phyloP scores from a whole-genome alignment of 2,797 vertebrate genomes.

The Manis javanica region DNA sequence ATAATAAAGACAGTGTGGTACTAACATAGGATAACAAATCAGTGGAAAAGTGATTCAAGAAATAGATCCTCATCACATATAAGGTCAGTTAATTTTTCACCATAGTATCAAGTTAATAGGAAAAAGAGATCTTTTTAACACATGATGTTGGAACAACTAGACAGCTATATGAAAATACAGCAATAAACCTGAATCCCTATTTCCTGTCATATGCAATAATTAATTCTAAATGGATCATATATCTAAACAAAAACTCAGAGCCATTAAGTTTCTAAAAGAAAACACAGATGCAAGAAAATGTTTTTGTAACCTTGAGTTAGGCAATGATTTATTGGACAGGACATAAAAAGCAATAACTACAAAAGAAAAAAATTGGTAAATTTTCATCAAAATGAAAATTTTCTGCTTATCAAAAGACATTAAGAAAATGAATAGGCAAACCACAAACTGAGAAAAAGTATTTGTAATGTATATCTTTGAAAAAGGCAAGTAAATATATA shows the following conservation, averaged over 20 bases:
- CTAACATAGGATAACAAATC: neutral
- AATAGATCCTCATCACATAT: neutral
- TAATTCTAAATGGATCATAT: neutral
- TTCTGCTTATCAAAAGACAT: slow-evolving; percentile 1
- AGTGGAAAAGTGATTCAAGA: neutral
- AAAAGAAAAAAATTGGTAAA: neutral
- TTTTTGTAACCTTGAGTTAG: neutral
- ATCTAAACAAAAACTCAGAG: neutral
- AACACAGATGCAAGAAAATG: neutral
- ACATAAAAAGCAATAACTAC: neutral
- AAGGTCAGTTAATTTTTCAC: neutral
- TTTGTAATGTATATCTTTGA: neutral
- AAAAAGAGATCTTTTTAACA: neutral
- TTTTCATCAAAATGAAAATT: slow-evolving; percentile 4
- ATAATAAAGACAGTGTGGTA: neutral
- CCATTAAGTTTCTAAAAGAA: slow-evolving; percentile 6
- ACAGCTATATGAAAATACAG: neutral
- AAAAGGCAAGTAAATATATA: neutral
- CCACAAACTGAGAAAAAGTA: neutral
- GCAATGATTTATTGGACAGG: neutral
- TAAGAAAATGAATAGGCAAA: slow-evolving; percentile 28
- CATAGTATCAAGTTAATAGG: neutral
- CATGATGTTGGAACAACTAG: neutral
- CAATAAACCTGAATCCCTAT: neutral
- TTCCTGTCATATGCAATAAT: neutral